These are phyloP conservation scores for honey bee (Apis mellifera) DNA, from an alignment of 1,140 invertebrate species.

Conservation along the genomic window DNA sequence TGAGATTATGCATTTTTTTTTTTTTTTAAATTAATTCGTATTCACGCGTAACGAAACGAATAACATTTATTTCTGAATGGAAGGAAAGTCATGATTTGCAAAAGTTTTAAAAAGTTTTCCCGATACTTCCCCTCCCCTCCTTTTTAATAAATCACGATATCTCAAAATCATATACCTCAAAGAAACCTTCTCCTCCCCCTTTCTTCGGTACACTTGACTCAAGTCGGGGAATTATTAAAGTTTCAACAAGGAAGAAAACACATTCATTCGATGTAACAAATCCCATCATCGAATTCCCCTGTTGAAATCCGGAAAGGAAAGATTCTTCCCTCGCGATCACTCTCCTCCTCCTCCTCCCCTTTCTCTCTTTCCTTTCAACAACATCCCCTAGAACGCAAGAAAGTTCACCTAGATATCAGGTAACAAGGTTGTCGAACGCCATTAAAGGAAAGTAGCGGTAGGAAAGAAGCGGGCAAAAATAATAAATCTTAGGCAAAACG, in stretches of 20 bases:
- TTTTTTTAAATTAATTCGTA: too few species aligned
- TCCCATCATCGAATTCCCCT: not conserved
- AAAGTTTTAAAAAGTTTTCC: too few species aligned
- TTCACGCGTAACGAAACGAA: too few species aligned
- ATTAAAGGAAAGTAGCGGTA: conserved; percentile 10
- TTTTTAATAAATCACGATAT: too few species aligned
- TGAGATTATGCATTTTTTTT: too few species aligned
- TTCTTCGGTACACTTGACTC: not conserved
- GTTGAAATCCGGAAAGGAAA: too few species aligned
- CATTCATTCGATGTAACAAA: not conserved
- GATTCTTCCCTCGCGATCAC: not conserved
- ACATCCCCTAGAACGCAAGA: not conserved
- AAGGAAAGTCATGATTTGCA: too few species aligned
- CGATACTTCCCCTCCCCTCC: too few species aligned
- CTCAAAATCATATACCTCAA: too few species aligned
- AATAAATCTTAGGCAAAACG: conserved; percentile 36
- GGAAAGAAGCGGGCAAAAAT: conserved; percentile 7
- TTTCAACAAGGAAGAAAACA: not conserved
- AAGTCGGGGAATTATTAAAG: not conserved
- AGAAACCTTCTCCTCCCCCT: too few species aligned
- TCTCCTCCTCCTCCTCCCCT: not conserved
- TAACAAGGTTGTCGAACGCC: conserved; percentile 19
- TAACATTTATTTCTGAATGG: too few species aligned
- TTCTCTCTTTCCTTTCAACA: too few species aligned
- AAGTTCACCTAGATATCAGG: conserved; percentile 9